Base-by-base conservation (phyloP, 1,140 invertebrate species). In the Penaeus indicus region DNA sequence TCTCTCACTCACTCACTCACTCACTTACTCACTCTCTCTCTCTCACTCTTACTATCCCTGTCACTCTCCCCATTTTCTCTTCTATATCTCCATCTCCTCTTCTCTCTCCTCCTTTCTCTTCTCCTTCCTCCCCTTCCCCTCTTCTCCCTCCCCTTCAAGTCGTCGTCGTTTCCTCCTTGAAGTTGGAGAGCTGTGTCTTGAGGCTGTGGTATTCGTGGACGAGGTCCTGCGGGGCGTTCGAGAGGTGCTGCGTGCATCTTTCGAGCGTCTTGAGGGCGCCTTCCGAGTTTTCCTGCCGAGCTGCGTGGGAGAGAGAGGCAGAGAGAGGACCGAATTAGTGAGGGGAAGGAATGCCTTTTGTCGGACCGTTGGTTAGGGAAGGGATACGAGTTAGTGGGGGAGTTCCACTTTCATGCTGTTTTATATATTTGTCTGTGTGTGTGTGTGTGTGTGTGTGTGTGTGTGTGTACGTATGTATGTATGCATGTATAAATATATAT, bases 231-330 rank as follows among this genome's bases (percentile, higher is more conserved):
- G 85, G 78, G 22, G 85, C 85, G 22, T 27, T 42, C 38, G 85
- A 4, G 2, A 87, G 78, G 78, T 87, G 85, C 13, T 78, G 62
- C 63, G 21, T 47, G 63, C 85, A 87, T 38, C 60, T 54, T 64
- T 87, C 85, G n/a, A 87, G 78, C 18, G 42, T 87, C 85, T 82
- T 87, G 10, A 87, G 78, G 16, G 85, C 85, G 13, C 54, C 63
- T 22, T 87, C 85, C 22, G 38, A 16, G 85, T 87, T 87, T n/a
- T 87, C 85, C 13, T 87, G 85, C 2, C 78, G 62, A 60, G 78
- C 85, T 87, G 85, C 10, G 47, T 5, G 8, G 47, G 47, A 13
- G 47, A 10, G 47, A 10, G 8, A 10, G 11, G 8, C 3, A 10
- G 11, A 10, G 11, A 10, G 8, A 10, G 11, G 47, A 13, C 3